phyloP scores from a whole-genome alignment of 2,888 invertebrate species.

The Pseudococcus longispinus region DNA sequence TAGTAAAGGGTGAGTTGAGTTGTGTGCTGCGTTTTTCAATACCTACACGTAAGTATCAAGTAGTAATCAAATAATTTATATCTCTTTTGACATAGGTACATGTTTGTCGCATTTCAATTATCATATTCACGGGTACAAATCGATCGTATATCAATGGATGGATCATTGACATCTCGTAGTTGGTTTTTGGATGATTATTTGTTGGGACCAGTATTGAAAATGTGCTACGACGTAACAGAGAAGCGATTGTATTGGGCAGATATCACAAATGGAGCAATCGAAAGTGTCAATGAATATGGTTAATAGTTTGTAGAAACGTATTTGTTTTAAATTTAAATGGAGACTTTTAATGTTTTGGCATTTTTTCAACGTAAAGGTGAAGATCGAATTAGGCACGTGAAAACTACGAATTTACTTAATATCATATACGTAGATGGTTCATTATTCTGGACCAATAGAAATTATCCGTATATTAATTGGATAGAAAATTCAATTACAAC shows the following conservation, averaged over 20 bases:
- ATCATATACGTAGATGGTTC: not conserved
- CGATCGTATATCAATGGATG: constrained; percentile 74
- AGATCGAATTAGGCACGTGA: not conserved
- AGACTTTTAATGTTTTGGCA: not conserved
- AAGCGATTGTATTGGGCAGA: constrained; percentile 73
- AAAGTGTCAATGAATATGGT: constrained; percentile 71
- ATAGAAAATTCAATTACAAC: not conserved
- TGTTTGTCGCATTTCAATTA: constrained; percentile 69
- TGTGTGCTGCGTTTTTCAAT: too few species aligned
- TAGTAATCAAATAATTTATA: too few species aligned
- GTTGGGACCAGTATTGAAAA: constrained; percentile 66
- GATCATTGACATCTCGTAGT: constrained; percentile 64
- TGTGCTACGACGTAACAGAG: constrained; percentile 69
- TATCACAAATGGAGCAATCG: constrained; percentile 71
- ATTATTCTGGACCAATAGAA: constrained; percentile 28
- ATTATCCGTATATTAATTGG: not conserved
- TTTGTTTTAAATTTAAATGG: not conserved
- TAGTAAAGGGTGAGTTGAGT: constrained; percentile 69
- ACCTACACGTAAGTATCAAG: not conserved
- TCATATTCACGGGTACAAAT: constrained; percentile 65
- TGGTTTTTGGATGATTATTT: constrained; percentile 64
- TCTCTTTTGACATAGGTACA: constrained; percentile 65
- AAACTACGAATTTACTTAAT: not conserved
- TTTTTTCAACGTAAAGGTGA: not conserved
- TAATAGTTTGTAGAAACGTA: constrained; percentile 52